phyloP scores from a whole-genome alignment of 1,140 invertebrate species.

The Stegodyphus dumicola region DNA sequence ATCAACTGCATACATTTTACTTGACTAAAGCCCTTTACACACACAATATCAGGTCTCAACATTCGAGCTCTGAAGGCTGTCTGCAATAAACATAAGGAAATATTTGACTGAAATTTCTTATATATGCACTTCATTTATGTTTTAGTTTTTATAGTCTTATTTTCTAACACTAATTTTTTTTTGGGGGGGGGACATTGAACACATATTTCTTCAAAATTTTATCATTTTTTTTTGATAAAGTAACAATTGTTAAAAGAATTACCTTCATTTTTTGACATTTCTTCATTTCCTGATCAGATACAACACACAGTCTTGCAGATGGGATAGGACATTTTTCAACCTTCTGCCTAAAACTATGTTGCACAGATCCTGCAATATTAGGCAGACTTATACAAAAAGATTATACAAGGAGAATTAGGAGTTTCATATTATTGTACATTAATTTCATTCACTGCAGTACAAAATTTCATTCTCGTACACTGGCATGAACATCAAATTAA shows the following conservation, averaged over 20 bases:
- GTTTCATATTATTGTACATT: too few species aligned
- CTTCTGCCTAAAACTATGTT: constrained; percentile 21
- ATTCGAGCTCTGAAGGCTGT: constrained; percentile 86
- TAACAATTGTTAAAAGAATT: constrained; percentile 33
- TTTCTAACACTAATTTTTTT: too few species aligned
- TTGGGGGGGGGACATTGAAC: too few species aligned
- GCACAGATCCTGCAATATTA: neutral
- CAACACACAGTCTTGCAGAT: constrained; percentile 86
- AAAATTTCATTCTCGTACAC: too few species aligned
- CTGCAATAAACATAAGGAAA: constrained; percentile 70
- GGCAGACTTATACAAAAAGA: too few species aligned
- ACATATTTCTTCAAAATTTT: too few species aligned
- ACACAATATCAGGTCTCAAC: constrained; percentile 88
- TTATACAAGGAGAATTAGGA: too few species aligned
- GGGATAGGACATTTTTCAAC: constrained; percentile 79
- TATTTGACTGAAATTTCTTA: neutral
- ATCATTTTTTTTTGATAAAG: too few species aligned
- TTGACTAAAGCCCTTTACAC: constrained; percentile 85
- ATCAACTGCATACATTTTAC: constrained; percentile 88
- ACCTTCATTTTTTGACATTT: constrained; percentile 97
- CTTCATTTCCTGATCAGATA: constrained; percentile 87
- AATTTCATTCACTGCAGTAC: too few species aligned
- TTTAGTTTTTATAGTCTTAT: too few species aligned
- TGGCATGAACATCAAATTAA: too few species aligned
- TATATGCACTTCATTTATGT: too few species aligned